Evolutionary conservation across 2,113 vertebrate species (phyloP).

Genomic region (Hemiprocne comata): DNA sequence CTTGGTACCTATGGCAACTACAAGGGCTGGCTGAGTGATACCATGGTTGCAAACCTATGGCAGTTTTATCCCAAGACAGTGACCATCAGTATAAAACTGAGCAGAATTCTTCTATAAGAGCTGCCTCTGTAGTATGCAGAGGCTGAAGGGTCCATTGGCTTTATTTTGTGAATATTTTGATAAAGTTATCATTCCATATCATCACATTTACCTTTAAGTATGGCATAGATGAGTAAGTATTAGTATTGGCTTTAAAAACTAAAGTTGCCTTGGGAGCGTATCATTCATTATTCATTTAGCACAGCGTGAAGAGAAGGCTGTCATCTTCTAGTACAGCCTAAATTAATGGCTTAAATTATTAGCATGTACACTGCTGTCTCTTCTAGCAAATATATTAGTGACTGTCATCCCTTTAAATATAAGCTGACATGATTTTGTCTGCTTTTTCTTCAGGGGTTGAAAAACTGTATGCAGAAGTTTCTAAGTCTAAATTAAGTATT

Average conservation of each 20-base stretch:
- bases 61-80: background rate
- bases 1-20: background rate
- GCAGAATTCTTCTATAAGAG: background rate
- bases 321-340: slow-evolving; percentile 45
- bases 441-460: background rate
- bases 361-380: slow-evolving; percentile 40
- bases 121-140: background rate
- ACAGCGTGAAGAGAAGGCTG: slow-evolving; percentile 28
- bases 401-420: slow-evolving; percentile 32
- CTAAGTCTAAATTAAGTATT: background rate
- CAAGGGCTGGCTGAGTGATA: background rate
- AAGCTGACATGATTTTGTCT: slow-evolving; percentile 1
- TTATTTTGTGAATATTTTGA: background rate
- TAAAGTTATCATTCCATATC: background rate
- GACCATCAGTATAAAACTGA: background rate
- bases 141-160: background rate
- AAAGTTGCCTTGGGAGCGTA: slow-evolving; percentile 32
- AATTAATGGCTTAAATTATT: slow-evolving; percentile 66
- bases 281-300: slow-evolving; percentile 60
- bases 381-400: slow-evolving; percentile 19
- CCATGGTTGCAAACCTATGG: accelerated
- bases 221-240: slow-evolving; percentile 20
- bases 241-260: slow-evolving; percentile 59
- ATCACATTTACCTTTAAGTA: background rate
- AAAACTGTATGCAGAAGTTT: background rate